Evolutionary conservation across 2,113 vertebrate species (phyloP).

Genomic region (Caretta caretta): DNA sequence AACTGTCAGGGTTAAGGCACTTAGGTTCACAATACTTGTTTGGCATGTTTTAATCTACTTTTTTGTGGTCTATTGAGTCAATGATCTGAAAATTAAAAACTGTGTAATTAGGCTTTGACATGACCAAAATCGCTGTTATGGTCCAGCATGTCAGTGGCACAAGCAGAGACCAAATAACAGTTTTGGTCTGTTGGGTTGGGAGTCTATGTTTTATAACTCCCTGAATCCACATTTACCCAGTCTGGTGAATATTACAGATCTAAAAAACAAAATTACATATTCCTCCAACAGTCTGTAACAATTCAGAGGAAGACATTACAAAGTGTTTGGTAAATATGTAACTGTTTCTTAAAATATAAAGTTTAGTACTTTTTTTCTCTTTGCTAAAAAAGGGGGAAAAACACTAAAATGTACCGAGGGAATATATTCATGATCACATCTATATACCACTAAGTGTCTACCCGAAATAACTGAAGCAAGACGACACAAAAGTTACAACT

Average conservation of each 20-base stretch:
- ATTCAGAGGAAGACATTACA: neutral
- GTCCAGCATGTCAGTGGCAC: conserved; percentile 52
- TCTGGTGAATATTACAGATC: conserved; percentile 38
- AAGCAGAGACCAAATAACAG: conserved; percentile 53
- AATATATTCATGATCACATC: neutral
- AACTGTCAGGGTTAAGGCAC: neutral
- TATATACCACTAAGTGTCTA: neutral
- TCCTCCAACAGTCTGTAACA: conserved; percentile 6
- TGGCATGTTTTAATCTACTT: conserved; percentile 57
- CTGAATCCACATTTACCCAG: conserved; percentile 54
- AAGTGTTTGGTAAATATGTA: neutral
- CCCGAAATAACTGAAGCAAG: neutral
- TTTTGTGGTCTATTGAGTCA: conserved; percentile 66
- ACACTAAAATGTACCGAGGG: neutral
- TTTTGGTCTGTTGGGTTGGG: conserved; percentile 63
- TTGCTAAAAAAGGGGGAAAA: neutral
- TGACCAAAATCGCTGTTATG: conserved; percentile 68
- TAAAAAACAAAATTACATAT: conserved; percentile 4
- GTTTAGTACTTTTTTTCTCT: neutral
- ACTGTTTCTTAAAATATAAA: conserved; percentile 15
- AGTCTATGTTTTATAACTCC: conserved; percentile 70
- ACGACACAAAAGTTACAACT: neutral
- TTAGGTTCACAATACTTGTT: neutral
- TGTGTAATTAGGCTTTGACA: conserved; percentile 73
- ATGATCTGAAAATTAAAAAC: conserved; percentile 58